Evolutionary conservation across 1,140 invertebrate species (phyloP).

Genomic region (Drosophila paulistorum): DNA sequence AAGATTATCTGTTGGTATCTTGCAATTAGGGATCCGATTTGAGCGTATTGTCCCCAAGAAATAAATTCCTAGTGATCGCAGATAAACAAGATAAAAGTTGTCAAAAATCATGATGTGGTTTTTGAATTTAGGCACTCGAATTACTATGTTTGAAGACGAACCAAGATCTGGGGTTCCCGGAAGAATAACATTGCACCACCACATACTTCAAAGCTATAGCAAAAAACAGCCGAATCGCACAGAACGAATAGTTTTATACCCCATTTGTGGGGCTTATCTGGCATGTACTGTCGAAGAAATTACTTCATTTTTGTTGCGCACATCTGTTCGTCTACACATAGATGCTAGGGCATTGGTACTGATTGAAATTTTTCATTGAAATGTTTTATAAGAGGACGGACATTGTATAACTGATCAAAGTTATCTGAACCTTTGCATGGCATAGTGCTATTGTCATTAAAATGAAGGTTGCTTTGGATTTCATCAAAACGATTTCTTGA

Average conservation of each 20-base stretch:
- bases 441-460: too few species aligned
- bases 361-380: constrained; percentile 31
- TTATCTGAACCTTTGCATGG: too few species aligned
- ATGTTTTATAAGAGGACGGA: constrained; percentile 20
- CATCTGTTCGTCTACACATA: constrained; percentile 11
- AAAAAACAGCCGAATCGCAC: too few species aligned
- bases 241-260: background rate
- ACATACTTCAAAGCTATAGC: too few species aligned
- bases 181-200: background rate
- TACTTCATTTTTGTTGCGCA: constrained; percentile 28
- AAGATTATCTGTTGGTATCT: background rate
- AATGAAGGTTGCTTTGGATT: too few species aligned
- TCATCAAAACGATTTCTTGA: too few species aligned
- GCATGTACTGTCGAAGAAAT: constrained; percentile 1
- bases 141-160: background rate
- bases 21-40: too few species aligned
- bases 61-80: background rate
- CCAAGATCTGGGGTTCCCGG: background rate
- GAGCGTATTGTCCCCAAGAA: too few species aligned
- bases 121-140: constrained; percentile 1
- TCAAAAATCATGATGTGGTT: too few species aligned
- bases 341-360: constrained; percentile 18
- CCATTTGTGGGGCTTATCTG: background rate
- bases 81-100: too few species aligned
- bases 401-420: too few species aligned